Evolutionary conservation across 2,888 invertebrate genomes (phyloP).

Genomic region (Tetragonisca angustula): DNA sequence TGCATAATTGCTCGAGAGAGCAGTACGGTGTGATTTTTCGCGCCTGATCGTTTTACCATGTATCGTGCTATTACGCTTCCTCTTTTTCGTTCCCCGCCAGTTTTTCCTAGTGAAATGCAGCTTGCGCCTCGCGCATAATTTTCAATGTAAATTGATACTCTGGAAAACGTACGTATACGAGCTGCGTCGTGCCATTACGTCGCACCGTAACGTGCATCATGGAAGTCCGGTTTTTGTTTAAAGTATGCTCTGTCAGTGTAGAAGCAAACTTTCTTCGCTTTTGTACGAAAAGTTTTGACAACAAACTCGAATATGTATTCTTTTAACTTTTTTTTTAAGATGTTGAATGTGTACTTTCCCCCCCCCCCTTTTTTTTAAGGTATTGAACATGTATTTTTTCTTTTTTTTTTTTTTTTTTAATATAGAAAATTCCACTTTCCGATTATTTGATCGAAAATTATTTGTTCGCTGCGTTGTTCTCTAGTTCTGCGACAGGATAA

Average conservation of each 20-base stretch:
- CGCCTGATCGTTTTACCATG: conserved; percentile 1
- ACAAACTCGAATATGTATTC: not conserved
- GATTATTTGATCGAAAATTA: not conserved
- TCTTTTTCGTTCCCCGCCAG: not conserved
- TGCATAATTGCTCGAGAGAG: conserved; percentile 49
- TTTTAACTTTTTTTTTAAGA: too few species aligned
- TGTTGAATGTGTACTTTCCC: too few species aligned
- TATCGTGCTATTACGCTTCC: not conserved
- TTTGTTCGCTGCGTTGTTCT: not conserved
- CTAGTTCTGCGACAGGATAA: not conserved
- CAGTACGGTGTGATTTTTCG: conserved; percentile 26
- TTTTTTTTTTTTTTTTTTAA: too few species aligned
- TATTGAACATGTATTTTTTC: too few species aligned
- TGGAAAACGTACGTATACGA: not conserved
- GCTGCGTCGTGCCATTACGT: conserved; percentile 5
- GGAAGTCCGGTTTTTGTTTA: not conserved
- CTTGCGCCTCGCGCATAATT: not conserved
- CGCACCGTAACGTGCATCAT: not conserved
- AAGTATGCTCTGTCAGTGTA: not conserved
- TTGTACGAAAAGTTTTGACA: too few species aligned
- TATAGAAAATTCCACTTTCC: not conserved
- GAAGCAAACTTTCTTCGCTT: not conserved
- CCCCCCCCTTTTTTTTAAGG: too few species aligned
- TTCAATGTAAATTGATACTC: conserved; percentile 15
- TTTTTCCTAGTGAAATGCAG: not conserved